Conservation (phyloP, 64 coral and sea anemone species). For the Montipora cactus region DNA sequence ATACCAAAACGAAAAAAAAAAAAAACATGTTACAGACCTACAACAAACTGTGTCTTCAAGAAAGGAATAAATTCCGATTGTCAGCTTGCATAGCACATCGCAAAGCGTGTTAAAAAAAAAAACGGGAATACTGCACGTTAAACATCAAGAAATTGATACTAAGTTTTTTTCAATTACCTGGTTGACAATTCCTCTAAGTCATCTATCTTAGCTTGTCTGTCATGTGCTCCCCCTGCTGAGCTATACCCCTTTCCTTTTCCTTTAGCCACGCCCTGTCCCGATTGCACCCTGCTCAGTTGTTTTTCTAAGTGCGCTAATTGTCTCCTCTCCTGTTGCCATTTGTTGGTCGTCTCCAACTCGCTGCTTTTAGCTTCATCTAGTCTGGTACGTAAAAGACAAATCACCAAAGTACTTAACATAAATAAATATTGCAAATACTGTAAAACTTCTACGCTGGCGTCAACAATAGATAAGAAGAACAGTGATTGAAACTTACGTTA, state of each 20-base stretch:
- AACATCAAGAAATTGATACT: too few species aligned
- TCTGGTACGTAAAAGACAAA: slow-evolving; percentile 23
- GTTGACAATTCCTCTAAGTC: slow-evolving; percentile 43
- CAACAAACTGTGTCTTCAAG: too few species aligned
- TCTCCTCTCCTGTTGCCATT: slow-evolving; percentile 71
- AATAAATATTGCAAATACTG: too few species aligned
- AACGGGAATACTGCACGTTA: too few species aligned
- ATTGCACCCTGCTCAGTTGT: slow-evolving; percentile 67
- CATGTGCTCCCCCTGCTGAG: slow-evolving; percentile 14
- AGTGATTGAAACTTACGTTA: too few species aligned
- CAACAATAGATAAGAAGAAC: too few species aligned
- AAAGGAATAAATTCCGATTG: too few species aligned
- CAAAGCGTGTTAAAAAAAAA: too few species aligned
- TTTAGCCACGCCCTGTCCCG: slow-evolving; percentile 52
- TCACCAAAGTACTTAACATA: not conserved
- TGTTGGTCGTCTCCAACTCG: slow-evolving; percentile 59
- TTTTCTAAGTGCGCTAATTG: slow-evolving; percentile 86
- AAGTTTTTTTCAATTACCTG: slow-evolving; percentile 18
- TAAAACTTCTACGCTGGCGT: not conserved
- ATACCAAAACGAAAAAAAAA: too few species aligned
- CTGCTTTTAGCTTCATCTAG: slow-evolving; percentile 70
- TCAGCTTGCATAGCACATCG: too few species aligned
- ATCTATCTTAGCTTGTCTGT: slow-evolving; percentile 38
- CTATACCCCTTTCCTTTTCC: slow-evolving; percentile 22
- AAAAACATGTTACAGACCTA: not conserved